A percentile compares a stretch with the other conserved stretches of the same genome.
These are phyloP conservation scores for Cydia pomonella DNA, from an alignment of 1,140 invertebrate genomes.

Conservation along the genomic window DNA sequence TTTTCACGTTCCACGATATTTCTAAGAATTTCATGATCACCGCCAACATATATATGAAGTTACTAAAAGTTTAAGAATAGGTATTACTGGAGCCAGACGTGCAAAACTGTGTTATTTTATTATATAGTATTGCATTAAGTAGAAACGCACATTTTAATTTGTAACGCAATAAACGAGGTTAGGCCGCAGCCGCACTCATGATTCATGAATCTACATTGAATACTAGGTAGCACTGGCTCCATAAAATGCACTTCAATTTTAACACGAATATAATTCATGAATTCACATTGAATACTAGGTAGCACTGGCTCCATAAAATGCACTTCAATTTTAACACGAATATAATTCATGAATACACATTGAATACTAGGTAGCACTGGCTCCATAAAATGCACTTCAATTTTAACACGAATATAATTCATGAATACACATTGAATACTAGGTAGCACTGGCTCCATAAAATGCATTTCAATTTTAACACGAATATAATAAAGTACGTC, in stretches of 20 bases:
- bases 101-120: background rate
- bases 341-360: conserved; percentile 1
- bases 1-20: too few relatives aligned
- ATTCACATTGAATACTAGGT: background rate
- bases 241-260: background rate
- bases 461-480: too few relatives aligned
- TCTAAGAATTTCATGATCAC: too few relatives aligned
- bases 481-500: too few relatives aligned
- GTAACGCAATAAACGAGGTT: conserved; percentile 24
- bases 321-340: background rate
- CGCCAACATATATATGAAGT: too few relatives aligned
- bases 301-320: background rate
- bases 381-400: background rate
- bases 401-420: background rate
- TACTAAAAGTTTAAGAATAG: too few relatives aligned
- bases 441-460: background rate
- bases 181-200: conserved; percentile 3
- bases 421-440: background rate
- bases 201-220: background rate
- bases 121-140: background rate
- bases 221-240: background rate
- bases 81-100: background rate
- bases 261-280: too few relatives aligned
- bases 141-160: conserved; percentile 17
- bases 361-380: background rate